Evolutionary conservation across 2,797 vertebrate species (phyloP).

Genomic region (Aulostomus chinensis): DNA sequence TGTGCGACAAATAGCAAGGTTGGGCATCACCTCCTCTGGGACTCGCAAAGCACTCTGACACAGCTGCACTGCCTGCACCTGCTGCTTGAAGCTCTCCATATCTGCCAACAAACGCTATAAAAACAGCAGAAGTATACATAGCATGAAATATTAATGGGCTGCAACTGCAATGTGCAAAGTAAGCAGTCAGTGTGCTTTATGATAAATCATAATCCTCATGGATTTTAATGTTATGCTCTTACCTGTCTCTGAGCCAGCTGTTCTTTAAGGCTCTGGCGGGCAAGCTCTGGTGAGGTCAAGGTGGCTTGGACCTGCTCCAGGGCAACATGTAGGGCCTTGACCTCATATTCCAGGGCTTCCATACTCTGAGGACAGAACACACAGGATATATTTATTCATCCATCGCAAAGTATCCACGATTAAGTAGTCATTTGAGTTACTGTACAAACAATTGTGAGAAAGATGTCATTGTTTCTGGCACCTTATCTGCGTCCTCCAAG

Average conservation of each 20-base stretch:
- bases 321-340: slow-evolving; percentile 88
- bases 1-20: slow-evolving; percentile 87
- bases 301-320: slow-evolving; percentile 91
- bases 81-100: slow-evolving; percentile 96
- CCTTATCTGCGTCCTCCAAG: slow-evolving; percentile 94
- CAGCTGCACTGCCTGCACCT: slow-evolving; percentile 88
- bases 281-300: slow-evolving; percentile 90
- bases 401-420: too few species aligned
- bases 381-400: too few species aligned
- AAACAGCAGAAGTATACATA: slow-evolving; percentile 2
- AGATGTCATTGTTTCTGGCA: slow-evolving; percentile 7
- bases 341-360: slow-evolving; percentile 91
- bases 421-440: neutral
- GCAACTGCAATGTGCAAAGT: neutral
- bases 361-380: slow-evolving; percentile 84
- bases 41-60: slow-evolving; percentile 91
- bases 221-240: slow-evolving; percentile 9
- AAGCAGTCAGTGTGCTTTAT: neutral
- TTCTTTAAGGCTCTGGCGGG: slow-evolving; percentile 92
- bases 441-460: neutral
- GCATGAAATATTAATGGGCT: neutral
- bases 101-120: slow-evolving; percentile 88
- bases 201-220: neutral
- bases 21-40: slow-evolving; percentile 90
- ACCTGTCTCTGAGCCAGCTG: slow-evolving; percentile 97